Base-by-base conservation (phyloP, 2,113 vertebrate genomes). In the Phrynosoma platyrhinos region DNA sequence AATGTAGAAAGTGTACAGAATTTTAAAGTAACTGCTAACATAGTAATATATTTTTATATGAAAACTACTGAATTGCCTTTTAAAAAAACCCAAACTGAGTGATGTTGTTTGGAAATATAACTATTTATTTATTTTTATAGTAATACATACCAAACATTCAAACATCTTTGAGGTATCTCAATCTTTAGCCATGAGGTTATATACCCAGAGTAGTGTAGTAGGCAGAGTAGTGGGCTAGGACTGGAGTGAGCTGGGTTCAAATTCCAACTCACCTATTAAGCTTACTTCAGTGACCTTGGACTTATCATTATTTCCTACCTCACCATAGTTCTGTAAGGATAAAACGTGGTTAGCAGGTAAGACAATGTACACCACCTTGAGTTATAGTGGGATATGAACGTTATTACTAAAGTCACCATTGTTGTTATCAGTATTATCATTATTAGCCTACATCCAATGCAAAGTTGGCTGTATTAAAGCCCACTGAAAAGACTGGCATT, bases 1-100 rank as follows among this genome's bases (percentile, higher is more conserved):
- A 90, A 87, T 93, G 89, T 93, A 95, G 94, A 88, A 95, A 88
- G 79, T 90, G 92, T 76, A 89, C 75, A 93, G 91, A 94, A 88
- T 96, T 97, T 94, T 96, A 89, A 87, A 93, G 32, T 87, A 95
- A 94, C 94, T 94, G 84, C 52, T 90, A 95, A 92, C 68, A 87
- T 85, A 93, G 89, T 95, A 92, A 87, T 92, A 95, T 62, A 93
- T 89, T 85, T 96, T 95, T 27, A 87, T 87, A 81, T 40, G 32
- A 92, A 95, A 94, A 88, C 21, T 32, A 87, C 92, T 89, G 91
- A 58, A 20, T 32, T 93, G 87, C 83, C 0, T 64, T 32, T 82
- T 77, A 86, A 94, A 69, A 25, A 88, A 79, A 85, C 64, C 77
- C 76, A 7, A 71, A 25, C 79, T 62, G 0, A 36, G 25, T 87